A percentile compares a stretch with the other conserved stretches of the same genome.
Conservation (phyloP, 2,888 invertebrate genomes). For the Anthoptus insignis region DNA sequence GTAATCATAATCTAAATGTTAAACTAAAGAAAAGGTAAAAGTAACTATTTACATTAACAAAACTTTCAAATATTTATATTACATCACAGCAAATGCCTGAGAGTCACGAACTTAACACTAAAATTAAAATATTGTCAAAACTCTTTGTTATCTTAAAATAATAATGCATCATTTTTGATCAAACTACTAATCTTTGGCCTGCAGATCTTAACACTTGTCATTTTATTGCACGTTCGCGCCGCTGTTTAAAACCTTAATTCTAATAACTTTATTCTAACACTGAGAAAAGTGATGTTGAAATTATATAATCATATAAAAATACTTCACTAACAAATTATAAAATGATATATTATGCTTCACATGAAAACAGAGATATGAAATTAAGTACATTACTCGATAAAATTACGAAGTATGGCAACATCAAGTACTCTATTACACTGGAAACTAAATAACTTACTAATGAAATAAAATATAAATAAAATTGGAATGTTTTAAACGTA, state of each 20-base stretch:
- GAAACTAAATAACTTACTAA: slow-evolving; percentile 55
- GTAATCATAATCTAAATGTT: slow-evolving; percentile 12
- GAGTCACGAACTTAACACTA: slow-evolving; percentile 77
- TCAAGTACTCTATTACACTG: slow-evolving; percentile 58
- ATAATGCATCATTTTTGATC: slow-evolving; percentile 54
- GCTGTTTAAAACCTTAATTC: slow-evolving; percentile 51
- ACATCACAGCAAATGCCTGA: slow-evolving; percentile 85
- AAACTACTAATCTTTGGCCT: slow-evolving; percentile 81
- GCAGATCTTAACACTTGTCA: slow-evolving; percentile 78
- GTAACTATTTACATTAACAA: slow-evolving; percentile 58
- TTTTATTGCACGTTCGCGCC: slow-evolving; percentile 71
- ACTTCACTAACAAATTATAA: slow-evolving; percentile 48
- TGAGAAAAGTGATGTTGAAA: slow-evolving; percentile 47
- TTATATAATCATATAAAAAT: slow-evolving; percentile 48
- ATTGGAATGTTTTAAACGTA: slow-evolving; percentile 71
- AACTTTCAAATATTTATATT: slow-evolving; percentile 64
- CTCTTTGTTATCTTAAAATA: slow-evolving; percentile 54
- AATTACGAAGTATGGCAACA: slow-evolving; percentile 80
- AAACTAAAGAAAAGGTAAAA: slow-evolving; percentile 51
- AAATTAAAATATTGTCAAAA: slow-evolving; percentile 65
- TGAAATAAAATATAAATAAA: slow-evolving; percentile 65
- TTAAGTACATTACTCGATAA: slow-evolving; percentile 75
- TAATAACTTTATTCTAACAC: slow-evolving; percentile 51
- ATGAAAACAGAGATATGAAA: slow-evolving; percentile 58
- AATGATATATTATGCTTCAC: slow-evolving; percentile 53